Base-by-base conservation (phyloP, 2,797 vertebrate species). In the Lepus townsendii region DNA sequence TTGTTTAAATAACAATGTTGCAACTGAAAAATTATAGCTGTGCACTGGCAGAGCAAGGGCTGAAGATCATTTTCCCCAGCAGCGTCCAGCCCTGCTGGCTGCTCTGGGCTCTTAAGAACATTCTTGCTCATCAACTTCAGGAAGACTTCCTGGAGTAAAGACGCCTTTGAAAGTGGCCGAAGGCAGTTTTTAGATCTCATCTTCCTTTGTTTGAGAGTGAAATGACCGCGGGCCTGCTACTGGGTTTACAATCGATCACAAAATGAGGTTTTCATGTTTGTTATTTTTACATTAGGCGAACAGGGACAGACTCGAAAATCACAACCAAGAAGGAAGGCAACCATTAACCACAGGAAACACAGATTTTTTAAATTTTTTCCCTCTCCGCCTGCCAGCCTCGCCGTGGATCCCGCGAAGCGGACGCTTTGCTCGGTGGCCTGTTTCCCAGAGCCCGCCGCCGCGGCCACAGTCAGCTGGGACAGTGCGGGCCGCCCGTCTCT, bases 191-290 rank as follows among this genome's bases (percentile, higher is more conserved):
- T 11, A 69, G 88, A 82, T 22, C 52, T 94, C 71, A 63, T 32
- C 69, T 69, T 92, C 47, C 75, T 73, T 54, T 71, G 42, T 32
- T 83, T 60, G 47, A 85, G 60, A 72, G 52, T 47, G 82, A 93
- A 85, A 93, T 17, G n/a, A 88, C 90, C 63, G 63, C 92, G 47
- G 24, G 47, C 38, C 12, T n/a, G 84, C 60, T 65, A 38, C 19
- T 60, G 95, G 89, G 84, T 91, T 47, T 75, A 83, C 92, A 90
- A 86, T 84, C 93, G 88, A 93, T 95, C 2, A 65, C 54, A 30
- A 95, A 91, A 88, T 63, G 73, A 75, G 62, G 14, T 89, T 83
- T 79, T 83, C 20, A 11, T 4, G 22, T 38, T 62, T 89, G 85
- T 54, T n/a, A 89, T 60, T 84, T 95, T 83, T 63, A 68, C 86